Conservation (phyloP, 2,113 vertebrate species). For the Narcine bancroftii region DNA sequence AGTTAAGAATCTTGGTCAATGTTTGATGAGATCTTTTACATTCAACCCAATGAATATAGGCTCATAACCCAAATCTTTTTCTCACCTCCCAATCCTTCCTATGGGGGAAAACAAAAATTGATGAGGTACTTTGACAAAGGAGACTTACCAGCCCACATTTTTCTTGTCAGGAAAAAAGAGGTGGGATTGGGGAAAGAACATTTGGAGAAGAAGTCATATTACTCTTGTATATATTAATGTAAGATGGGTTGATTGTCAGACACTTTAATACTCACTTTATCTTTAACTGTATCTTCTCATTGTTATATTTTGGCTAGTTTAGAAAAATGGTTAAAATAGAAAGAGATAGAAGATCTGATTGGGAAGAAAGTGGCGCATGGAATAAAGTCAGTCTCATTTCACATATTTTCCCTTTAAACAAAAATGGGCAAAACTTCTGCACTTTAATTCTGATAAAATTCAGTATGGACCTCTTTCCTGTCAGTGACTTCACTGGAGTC, state of each 20-base stretch:
- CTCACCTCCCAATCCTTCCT: neutral
- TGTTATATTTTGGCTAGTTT: neutral
- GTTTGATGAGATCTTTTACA: neutral
- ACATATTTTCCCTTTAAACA: neutral
- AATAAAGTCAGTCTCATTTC: neutral
- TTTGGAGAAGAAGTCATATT: neutral
- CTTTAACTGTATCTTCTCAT: neutral
- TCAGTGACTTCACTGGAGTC: neutral
- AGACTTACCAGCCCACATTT: neutral
- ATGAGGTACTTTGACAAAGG: neutral
- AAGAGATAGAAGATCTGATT: neutral
- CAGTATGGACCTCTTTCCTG: neutral
- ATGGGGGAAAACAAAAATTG: neutral
- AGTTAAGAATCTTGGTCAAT: neutral
- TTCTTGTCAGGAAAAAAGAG: neutral
- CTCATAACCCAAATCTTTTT: neutral
- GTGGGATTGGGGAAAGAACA: too few relatives aligned
- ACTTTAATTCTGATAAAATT: neutral
- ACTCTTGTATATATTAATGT: neutral
- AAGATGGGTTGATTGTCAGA: conserved; percentile 10
- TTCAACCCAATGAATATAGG: neutral
- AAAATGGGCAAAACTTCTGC: neutral
- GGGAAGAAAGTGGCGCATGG: too few relatives aligned
- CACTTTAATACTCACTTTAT: conserved; percentile 6
- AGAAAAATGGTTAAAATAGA: neutral